phyloP scores from a whole-genome alignment of 2,888 invertebrate species.

The Darwinula stevensoni region DNA sequence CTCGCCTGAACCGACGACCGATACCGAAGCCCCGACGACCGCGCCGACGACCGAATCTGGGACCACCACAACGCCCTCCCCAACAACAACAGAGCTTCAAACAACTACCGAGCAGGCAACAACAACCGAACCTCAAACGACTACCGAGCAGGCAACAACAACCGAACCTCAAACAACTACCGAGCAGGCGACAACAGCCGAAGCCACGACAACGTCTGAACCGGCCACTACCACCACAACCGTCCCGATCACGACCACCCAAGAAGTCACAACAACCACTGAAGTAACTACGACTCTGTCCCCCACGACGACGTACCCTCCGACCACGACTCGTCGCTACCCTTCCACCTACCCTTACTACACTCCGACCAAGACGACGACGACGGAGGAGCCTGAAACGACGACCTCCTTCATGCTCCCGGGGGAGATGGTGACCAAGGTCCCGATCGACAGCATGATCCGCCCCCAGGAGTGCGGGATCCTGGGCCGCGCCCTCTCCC shows the following conservation, averaged over 20 bases:
- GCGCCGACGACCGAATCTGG: neutral
- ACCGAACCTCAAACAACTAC: neutral
- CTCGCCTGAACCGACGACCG: conserved; percentile 1
- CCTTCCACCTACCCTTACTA: too few species aligned
- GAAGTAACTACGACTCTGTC: neutral
- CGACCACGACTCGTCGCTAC: neutral
- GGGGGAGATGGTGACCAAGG: neutral
- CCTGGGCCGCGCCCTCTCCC: neutral
- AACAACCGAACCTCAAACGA: neutral
- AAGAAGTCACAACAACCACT: too few species aligned
- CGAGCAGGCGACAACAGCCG: neutral
- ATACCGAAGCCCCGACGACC: neutral
- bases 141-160: neutral
- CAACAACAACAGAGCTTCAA: neutral
- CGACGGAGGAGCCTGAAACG: too few species aligned
- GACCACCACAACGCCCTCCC: neutral
- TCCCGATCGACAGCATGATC: conserved; percentile 1
- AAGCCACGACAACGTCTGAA: neutral
- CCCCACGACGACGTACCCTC: neutral
- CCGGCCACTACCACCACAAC: too few species aligned
- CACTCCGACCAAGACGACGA: too few species aligned
- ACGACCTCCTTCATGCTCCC: too few species aligned
- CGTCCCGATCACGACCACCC: too few species aligned
- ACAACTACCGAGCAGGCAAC: neutral
- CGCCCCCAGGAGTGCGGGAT: neutral